Evolutionary conservation across 1,140 invertebrate genomes (phyloP).

Genomic region (Magallana gigas): DNA sequence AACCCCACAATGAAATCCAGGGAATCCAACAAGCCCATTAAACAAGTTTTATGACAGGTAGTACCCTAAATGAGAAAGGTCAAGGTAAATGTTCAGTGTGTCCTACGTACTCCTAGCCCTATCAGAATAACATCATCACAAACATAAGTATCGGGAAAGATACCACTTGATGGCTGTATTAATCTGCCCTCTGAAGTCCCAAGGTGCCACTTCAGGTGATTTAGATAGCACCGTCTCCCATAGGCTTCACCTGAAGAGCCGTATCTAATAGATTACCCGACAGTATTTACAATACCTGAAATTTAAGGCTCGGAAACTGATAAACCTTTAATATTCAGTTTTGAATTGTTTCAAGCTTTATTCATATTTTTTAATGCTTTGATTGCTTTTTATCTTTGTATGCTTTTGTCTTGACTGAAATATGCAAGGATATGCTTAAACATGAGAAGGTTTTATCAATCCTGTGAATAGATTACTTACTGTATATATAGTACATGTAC

Average conservation of each 20-base stretch:
- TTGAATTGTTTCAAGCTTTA: neutral
- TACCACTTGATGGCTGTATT: neutral
- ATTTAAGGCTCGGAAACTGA: slow-evolving; percentile 1
- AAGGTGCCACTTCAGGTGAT: neutral
- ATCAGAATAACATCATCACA: neutral
- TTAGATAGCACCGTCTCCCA: neutral
- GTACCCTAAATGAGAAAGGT: too few relatives aligned
- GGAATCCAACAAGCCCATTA: too few relatives aligned
- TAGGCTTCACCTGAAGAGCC: slow-evolving; percentile 2
- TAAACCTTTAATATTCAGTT: neutral
- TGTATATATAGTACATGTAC: too few relatives aligned
- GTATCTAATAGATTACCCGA: neutral
- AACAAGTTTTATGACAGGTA: too few relatives aligned
- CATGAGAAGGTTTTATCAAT: too few relatives aligned
- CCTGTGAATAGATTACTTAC: too few relatives aligned
- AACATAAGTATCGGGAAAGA: neutral
- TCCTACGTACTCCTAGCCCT: neutral
- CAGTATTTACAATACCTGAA: slow-evolving; percentile 22
- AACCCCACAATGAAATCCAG: too few relatives aligned
- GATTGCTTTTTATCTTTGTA: neutral
- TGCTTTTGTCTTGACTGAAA: too few relatives aligned
- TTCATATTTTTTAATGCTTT: neutral
- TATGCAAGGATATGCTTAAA: too few relatives aligned
- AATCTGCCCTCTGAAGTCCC: neutral
- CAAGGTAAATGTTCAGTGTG: too few relatives aligned